Evolutionary conservation across 1,140 invertebrate species (phyloP).

Genomic region (Gonatopus flavifemur): DNA sequence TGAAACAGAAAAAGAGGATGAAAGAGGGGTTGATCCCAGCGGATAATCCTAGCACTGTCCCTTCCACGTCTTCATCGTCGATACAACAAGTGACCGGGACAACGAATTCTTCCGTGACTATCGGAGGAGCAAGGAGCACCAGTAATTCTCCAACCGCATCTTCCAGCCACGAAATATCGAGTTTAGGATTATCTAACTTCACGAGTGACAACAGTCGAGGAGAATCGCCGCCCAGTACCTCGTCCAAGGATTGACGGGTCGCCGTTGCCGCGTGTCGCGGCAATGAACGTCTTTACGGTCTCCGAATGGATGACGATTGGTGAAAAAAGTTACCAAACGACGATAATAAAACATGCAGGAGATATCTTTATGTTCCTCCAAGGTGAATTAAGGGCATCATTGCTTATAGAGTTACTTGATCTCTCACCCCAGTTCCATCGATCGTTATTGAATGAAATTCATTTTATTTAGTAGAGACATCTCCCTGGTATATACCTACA

Average conservation of each 20-base stretch:
- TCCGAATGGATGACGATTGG: slow-evolving; percentile 18
- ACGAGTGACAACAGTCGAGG: slow-evolving; percentile 48
- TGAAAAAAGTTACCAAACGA: no score
- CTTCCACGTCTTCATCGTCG: slow-evolving; percentile 2
- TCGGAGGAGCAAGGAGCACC: slow-evolving; percentile 49
- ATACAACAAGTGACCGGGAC: background rate
- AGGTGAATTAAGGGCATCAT: no score
- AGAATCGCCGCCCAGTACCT: slow-evolving; percentile 46
- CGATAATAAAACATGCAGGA: no score
- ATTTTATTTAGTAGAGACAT: no score
- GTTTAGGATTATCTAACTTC: slow-evolving; percentile 36
- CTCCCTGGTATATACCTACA: no score
- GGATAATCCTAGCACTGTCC: slow-evolving; percentile 50
- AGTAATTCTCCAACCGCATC: slow-evolving; percentile 58
- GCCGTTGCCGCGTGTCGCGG: slow-evolving; percentile 25
- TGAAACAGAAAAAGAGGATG: slow-evolving; percentile 93
- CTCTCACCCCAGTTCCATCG: no score
- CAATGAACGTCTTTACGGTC: slow-evolving; percentile 18
- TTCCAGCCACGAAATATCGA: slow-evolving; percentile 36
- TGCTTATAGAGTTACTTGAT: no score
- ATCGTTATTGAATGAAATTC: no score
- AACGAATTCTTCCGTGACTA: slow-evolving; percentile 18
- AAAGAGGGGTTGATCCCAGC: slow-evolving; percentile 82
- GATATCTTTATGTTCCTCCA: no score
- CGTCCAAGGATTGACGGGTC: slow-evolving; percentile 46